These are phyloP conservation scores for Blastomussa wellsi DNA, from an alignment of 92 coral and sea anemone genomes.

Conservation along the genomic window DNA sequence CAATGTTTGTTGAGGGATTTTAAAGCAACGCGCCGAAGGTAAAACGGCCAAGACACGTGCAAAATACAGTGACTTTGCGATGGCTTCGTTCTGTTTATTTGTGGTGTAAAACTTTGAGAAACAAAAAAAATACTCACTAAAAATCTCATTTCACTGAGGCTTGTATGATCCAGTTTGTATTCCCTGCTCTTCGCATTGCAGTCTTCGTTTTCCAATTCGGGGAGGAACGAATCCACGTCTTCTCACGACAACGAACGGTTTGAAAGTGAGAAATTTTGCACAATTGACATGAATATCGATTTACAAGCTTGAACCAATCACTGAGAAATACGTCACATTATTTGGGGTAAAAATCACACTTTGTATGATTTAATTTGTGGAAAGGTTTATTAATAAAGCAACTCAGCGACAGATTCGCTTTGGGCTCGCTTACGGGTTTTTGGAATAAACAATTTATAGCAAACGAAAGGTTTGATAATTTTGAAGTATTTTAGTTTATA, in stretches of 20 bases:
- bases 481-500: too few relatives aligned
- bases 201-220: not conserved
- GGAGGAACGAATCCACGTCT: not conserved
- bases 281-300: not conserved
- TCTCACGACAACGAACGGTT: not conserved
- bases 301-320: not conserved
- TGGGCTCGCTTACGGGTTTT: too few relatives aligned
- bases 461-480: too few relatives aligned
- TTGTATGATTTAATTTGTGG: not conserved
- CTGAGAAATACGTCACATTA: not conserved
- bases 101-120: not conserved
- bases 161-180: not conserved
- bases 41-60: not conserved
- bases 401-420: too few relatives aligned
- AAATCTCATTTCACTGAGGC: not conserved
- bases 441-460: too few relatives aligned
- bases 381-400: not conserved
- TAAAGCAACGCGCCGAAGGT: not conserved
- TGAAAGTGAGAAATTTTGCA: not conserved
- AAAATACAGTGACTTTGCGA: not conserved
- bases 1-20: not conserved
- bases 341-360: not conserved
- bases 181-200: not conserved
- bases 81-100: not conserved
- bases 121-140: not conserved